Evolutionary conservation across 2,888 invertebrate species (phyloP).

Genomic region (Perdita meconis): DNA sequence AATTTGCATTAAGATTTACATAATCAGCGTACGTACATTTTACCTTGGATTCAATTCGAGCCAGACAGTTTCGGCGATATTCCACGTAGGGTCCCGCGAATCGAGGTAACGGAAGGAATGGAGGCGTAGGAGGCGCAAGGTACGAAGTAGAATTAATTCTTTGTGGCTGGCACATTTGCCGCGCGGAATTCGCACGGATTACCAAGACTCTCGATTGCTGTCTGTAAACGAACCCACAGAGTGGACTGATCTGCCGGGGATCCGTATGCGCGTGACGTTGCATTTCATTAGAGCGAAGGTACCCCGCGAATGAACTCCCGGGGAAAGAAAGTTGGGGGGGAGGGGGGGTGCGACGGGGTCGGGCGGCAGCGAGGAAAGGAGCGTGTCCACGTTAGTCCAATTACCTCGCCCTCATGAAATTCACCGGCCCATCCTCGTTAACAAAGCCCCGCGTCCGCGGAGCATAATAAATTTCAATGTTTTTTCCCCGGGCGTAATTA

Average conservation of each 20-base stretch:
- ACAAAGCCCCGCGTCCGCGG: constrained; percentile 56
- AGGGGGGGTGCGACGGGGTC: background rate
- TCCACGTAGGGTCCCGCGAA: constrained; percentile 46
- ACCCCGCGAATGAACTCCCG: constrained; percentile 43
- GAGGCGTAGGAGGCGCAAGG: constrained; percentile 1
- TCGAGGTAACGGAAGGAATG: background rate
- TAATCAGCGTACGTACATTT: constrained; percentile 52
- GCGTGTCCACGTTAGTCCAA: constrained; percentile 65
- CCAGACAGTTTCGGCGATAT: constrained; percentile 52
- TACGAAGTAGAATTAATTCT: constrained; percentile 73
- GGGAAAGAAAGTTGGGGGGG: constrained; percentile 56
- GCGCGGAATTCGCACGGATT: constrained; percentile 70
- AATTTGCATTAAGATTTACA: constrained; percentile 57
- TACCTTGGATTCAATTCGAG: constrained; percentile 48
- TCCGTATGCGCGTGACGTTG: constrained; percentile 75
- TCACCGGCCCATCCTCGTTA: constrained; percentile 62
- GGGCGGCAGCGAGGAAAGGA: constrained; percentile 12
- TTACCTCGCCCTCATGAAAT: constrained; percentile 64
- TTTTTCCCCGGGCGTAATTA: constrained; percentile 56
- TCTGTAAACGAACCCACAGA: constrained; percentile 57
- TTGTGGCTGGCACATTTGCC: constrained; percentile 62
- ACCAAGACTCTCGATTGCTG: constrained; percentile 63
- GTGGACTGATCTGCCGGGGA: constrained; percentile 64
- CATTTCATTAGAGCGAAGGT: constrained; percentile 74
- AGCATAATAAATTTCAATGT: constrained; percentile 69